These are phyloP conservation scores for Connochaetes taurinus DNA, from an alignment of 2,113 vertebrate species.

Conservation along the genomic window DNA sequence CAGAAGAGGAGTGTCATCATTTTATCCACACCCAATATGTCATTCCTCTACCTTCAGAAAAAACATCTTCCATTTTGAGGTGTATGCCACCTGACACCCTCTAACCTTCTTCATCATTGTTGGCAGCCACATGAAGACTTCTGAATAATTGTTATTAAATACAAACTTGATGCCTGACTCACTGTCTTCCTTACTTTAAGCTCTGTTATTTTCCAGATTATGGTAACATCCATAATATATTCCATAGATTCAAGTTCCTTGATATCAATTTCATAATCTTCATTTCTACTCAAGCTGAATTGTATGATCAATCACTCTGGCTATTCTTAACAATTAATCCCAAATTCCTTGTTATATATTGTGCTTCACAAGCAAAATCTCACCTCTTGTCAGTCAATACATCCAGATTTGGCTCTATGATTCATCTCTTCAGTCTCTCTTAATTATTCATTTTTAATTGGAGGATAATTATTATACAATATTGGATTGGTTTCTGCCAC, in stretches of 20 bases:
- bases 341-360: not conserved
- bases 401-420: not conserved
- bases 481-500: not conserved
- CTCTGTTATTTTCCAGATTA: not conserved
- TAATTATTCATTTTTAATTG: not conserved
- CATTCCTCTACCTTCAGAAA: not conserved
- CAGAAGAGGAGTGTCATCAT: not conserved
- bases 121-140: not conserved
- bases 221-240: not conserved
- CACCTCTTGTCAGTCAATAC: not conserved
- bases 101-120: not conserved
- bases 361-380: not conserved
- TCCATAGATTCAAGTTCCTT: not conserved
- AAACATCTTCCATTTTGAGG: not conserved
- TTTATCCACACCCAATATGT: not conserved
- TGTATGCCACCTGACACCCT: not conserved
- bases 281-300: not conserved
- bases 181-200: not conserved
- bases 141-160: not conserved
- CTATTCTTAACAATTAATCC: not conserved
- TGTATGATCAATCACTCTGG: not conserved
- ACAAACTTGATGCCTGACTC: not conserved
- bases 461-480: not conserved
- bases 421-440: not conserved
- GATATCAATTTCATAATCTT: not conserved